Percentiles rank a stretch among this genome's conserved stretches.
Conservation (phyloP, 2,797 vertebrate species). For the Scarus forsteni region DNA sequence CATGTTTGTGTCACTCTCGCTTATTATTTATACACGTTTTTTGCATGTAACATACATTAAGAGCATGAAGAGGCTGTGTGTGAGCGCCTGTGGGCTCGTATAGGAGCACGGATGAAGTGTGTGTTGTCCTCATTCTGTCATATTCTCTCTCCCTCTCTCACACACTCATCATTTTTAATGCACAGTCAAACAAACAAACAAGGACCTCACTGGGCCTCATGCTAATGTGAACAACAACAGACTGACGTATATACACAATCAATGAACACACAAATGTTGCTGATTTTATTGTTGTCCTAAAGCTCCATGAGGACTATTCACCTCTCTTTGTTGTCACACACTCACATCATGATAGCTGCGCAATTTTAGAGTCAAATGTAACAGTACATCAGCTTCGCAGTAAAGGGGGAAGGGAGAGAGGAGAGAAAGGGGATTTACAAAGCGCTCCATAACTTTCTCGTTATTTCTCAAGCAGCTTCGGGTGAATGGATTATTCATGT, state of each 20-base stretch:
- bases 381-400: constrained; percentile 36
- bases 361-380: constrained; percentile 21
- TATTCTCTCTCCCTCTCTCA: constrained; percentile 1
- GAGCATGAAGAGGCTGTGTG: constrained; percentile 13
- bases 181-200: constrained; percentile 7
- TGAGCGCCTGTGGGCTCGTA: not conserved
- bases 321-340: not conserved
- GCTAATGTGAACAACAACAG: not conserved
- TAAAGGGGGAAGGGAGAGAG: constrained; percentile 12
- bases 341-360: constrained; percentile 11
- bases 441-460: constrained; percentile 45
- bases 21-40: constrained; percentile 42
- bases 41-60: constrained; percentile 26
- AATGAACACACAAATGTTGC: constrained; percentile 4
- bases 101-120: constrained; percentile 18
- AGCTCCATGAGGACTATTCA: not conserved
- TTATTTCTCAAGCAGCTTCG: constrained; percentile 51
- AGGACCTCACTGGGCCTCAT: not conserved
- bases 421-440: not conserved
- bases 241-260: not conserved
- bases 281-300: not conserved
- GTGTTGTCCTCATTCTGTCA: constrained; percentile 56
- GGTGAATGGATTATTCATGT: constrained; percentile 64
- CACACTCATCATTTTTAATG: constrained; percentile 20
- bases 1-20: constrained; percentile 26